phyloP scores from a whole-genome alignment of 1,140 invertebrate genomes.

The Nautilus pompilius region DNA sequence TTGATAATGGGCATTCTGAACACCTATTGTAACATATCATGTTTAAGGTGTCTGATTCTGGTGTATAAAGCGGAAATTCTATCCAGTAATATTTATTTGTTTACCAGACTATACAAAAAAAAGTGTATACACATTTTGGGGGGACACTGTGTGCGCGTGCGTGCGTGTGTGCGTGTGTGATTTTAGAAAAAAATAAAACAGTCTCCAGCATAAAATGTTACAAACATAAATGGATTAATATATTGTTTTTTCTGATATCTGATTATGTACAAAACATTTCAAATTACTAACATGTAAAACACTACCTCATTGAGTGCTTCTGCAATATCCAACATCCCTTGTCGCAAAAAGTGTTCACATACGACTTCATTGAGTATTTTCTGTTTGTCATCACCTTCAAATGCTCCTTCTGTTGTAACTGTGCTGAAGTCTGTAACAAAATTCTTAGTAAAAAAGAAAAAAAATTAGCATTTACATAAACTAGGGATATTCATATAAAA shows the following conservation, averaged over 20 bases:
- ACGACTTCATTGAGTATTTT: conserved; percentile 90
- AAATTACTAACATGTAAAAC: too few species aligned
- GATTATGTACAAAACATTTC: background rate
- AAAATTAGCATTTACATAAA: too few species aligned
- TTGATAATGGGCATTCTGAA: too few species aligned
- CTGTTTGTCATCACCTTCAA: conserved; percentile 74
- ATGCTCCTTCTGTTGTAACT: conserved; percentile 80
- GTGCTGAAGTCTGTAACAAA: conserved; percentile 89
- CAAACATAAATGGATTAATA: background rate
- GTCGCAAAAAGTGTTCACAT: conserved; percentile 91
- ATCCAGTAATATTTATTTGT: too few species aligned
- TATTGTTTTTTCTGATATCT: too few species aligned
- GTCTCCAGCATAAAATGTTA: background rate
- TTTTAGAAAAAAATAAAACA: background rate
- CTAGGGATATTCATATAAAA: too few species aligned
- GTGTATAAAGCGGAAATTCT: too few species aligned
- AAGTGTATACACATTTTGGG: background rate
- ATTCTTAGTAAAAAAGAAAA: conserved; percentile 62
- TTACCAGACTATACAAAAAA: too few species aligned
- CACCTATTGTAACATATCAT: too few species aligned
- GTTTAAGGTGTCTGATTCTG: too few species aligned
- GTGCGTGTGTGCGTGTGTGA: background rate
- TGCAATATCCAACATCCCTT: conserved; percentile 87
- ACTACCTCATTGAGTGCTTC: conserved; percentile 67
- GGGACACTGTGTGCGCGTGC: background rate